Conservation (phyloP, 2,113 vertebrate species). For the Manacus vitellinus region DNA sequence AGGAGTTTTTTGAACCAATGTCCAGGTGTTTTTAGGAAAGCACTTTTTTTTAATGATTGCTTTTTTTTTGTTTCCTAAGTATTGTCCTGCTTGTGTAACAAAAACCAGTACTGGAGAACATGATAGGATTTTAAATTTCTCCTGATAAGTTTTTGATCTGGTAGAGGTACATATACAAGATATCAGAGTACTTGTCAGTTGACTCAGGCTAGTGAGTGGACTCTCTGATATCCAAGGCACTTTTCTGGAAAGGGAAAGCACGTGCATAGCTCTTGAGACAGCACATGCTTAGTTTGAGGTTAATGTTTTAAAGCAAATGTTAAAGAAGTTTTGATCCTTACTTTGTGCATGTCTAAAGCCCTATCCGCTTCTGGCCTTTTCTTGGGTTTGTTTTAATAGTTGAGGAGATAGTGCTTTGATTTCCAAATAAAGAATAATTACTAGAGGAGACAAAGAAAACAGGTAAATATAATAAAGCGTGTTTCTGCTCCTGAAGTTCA, state of each 20-base stretch:
- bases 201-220: not conserved
- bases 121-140: not conserved
- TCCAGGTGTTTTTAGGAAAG: not conserved
- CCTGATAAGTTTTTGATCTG: not conserved
- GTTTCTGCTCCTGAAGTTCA: not conserved
- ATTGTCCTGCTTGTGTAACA: not conserved
- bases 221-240: not conserved
- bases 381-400: not conserved
- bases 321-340: not conserved
- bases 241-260: not conserved
- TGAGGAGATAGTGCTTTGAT: not conserved
- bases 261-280: not conserved
- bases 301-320: not conserved
- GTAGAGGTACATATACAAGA: not conserved
- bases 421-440: not conserved
- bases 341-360: not conserved
- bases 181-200: not conserved
- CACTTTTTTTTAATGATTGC: not conserved
- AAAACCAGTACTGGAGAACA: not conserved
- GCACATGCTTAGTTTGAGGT: not conserved
- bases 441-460: not conserved
- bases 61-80: rapidly evolving
- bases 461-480: not conserved
- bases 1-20: not conserved
- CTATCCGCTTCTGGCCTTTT: not conserved